Evolutionary conservation across 2,888 invertebrate species (phyloP), one percentile per base, ranked within the genome.

Genomic region (Chromoteleia sp.): DNA sequence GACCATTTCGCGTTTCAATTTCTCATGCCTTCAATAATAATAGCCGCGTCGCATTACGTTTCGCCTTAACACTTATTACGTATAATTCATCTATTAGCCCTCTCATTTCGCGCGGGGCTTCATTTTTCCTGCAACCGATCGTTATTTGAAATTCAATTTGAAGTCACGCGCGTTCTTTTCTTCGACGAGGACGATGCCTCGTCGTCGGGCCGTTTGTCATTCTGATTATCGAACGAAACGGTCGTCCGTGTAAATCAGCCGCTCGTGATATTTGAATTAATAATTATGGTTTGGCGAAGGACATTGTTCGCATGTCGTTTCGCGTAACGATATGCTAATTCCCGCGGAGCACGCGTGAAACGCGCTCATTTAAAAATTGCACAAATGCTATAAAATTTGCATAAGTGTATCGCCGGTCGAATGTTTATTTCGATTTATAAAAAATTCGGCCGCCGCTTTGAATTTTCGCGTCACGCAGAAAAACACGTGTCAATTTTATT

Each of bases 71-170:
- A 56, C 56, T 74, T 74, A 74, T 74, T 74, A 58, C 65, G 21
- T 25, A 61, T 48, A 65, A 65, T 65, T 48, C 65, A 41, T 56
- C 65, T 56, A 56, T 65, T 56, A 63, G 45, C 74, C 56, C 45
- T 74, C 45, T 58, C 65, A 58, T 67, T 75, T 67, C 48, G 56
- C 54, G 29, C 17, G 17, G 29, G 12, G 36, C 36, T 17, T 29
- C 25, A 36, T 41, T 65, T 65, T 54, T 61, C 41, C 36, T 43
- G n/a, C 39, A 67, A 58, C 63, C 41, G 56, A 45, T 63, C 36
- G 63, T 74, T 74, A 75, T 65, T 75, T 67, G 48, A 58, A 65
- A 75, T 65, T 75, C 75, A 67, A 75, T 75, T 74, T 74, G n/a
- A 10, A 33, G 48, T 14, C 14, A 41, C 30, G n/a, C 45, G 8